Percentiles rank a stretch among this genome's conserved stretches.
Evolutionary conservation across 2,888 invertebrate genomes (phyloP).

Genomic region (Arctia plantaginis): DNA sequence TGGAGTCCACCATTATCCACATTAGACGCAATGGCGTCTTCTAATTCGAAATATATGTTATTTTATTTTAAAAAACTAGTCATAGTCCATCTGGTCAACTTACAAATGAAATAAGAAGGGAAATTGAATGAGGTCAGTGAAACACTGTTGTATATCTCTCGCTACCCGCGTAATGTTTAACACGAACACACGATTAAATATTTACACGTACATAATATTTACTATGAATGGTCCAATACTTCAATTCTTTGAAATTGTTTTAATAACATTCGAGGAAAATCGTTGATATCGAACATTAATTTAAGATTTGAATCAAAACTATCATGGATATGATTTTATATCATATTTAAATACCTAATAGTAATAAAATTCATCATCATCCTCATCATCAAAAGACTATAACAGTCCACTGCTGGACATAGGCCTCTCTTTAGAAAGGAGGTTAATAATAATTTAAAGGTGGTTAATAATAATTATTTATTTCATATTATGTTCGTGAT

Average conservation of each 20-base stretch:
- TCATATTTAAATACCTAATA: too few species aligned
- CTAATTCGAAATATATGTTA: not conserved
- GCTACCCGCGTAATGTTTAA: slow-evolving; percentile 53
- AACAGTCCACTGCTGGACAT: too few species aligned
- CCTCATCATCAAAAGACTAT: too few species aligned
- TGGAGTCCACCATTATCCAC: not conserved
- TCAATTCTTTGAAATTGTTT: slow-evolving; percentile 21
- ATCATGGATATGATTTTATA: too few species aligned
- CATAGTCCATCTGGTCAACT: slow-evolving; percentile 12
- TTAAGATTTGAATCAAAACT: not conserved
- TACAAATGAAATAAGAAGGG: slow-evolving; percentile 29
- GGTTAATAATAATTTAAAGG: too few species aligned
- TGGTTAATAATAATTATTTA: too few species aligned
- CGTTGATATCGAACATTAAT: not conserved
- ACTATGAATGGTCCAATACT: slow-evolving; percentile 51
- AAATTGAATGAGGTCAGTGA: slow-evolving; percentile 55
- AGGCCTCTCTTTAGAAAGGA: too few species aligned
- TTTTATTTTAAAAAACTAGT: too few species aligned
- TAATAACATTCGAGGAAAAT: not conserved
- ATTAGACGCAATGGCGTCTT: not conserved
- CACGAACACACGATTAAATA: slow-evolving; percentile 63
- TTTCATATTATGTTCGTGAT: too few species aligned
- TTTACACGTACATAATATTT: slow-evolving; percentile 62
- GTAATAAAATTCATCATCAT: too few species aligned
- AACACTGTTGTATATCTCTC: slow-evolving; percentile 62